Evolutionary conservation across 2,888 invertebrate species (phyloP).

Genomic region (Miltochrista miniata): DNA sequence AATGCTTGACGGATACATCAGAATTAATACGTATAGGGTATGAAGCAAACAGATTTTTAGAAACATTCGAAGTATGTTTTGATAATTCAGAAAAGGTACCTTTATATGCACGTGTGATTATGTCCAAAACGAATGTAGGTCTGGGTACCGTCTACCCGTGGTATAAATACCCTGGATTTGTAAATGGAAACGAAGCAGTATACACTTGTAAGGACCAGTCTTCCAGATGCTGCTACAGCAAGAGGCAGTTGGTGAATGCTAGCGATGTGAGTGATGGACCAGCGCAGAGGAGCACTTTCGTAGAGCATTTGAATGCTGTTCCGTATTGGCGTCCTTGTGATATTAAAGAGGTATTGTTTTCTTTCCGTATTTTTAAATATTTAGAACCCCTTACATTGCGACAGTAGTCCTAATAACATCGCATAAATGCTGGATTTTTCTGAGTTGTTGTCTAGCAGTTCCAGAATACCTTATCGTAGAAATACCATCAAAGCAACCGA

Average conservation of each 20-base stretch:
- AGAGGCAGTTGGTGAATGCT: constrained; percentile 31
- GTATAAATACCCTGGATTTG: constrained; percentile 20
- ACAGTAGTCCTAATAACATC: no score
- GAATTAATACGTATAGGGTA: constrained; percentile 35
- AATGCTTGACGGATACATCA: constrained; percentile 23
- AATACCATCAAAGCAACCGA: no score
- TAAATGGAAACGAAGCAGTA: not conserved
- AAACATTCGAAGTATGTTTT: constrained; percentile 34
- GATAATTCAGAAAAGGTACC: constrained; percentile 27
- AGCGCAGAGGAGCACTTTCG: constrained; percentile 29
- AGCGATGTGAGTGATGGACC: constrained; percentile 30
- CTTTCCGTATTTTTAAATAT: not conserved
- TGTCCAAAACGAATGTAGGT: constrained; percentile 11
- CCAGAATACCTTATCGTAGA: no score
- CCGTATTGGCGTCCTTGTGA: constrained; percentile 28
- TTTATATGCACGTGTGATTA: constrained; percentile 14
- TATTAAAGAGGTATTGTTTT: constrained; percentile 15
- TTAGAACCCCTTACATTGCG: not conserved
- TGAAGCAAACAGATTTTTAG: constrained; percentile 20
- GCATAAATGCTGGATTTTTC: no score
- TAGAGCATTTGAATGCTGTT: constrained; percentile 35
- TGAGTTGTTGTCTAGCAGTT: no score
- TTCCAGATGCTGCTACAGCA: constrained; percentile 31
- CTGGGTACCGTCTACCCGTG: constrained; percentile 9
- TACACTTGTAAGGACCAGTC: constrained; percentile 18